phyloP scores from a whole-genome alignment of 2,888 invertebrate species.

The Catotricha subobsoleta region DNA sequence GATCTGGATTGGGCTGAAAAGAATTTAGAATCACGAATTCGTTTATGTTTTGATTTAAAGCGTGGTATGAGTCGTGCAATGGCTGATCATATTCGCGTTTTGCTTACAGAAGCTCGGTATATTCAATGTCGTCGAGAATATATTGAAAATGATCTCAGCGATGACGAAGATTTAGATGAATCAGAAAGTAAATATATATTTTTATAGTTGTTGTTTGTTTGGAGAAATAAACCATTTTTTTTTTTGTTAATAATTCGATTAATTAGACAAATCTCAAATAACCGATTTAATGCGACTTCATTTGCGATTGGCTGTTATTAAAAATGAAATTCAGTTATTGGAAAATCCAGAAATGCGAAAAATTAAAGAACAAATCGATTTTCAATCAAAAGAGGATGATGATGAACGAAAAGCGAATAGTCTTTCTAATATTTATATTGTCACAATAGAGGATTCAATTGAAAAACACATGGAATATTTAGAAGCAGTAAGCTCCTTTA shows the following conservation, averaged over 20 bases:
- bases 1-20: constrained; percentile 35
- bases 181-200: neutral
- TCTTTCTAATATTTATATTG: constrained; percentile 18
- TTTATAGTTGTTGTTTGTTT: neutral
- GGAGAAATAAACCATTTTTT: neutral
- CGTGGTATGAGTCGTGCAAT: constrained; percentile 32
- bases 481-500: constrained; percentile 24
- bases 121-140: constrained; percentile 32
- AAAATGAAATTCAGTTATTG: constrained; percentile 37
- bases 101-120: constrained; percentile 36
- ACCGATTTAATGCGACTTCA: constrained; percentile 36
- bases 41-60: constrained; percentile 39
- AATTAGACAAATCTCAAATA: constrained; percentile 15
- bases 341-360: constrained; percentile 40
- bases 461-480: constrained; percentile 32
- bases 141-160: constrained; percentile 27
- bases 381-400: constrained; percentile 9
- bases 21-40: constrained; percentile 35
- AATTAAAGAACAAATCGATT: constrained; percentile 19
- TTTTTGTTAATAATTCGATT: neutral
- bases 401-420: constrained; percentile 12
- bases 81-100: constrained; percentile 33
- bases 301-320: constrained; percentile 36
- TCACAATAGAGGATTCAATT: constrained; percentile 29
- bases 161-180: constrained; percentile 23